Conservation (phyloP, 1,140 invertebrate genomes). For the Leptoteleia sp. region DNA sequence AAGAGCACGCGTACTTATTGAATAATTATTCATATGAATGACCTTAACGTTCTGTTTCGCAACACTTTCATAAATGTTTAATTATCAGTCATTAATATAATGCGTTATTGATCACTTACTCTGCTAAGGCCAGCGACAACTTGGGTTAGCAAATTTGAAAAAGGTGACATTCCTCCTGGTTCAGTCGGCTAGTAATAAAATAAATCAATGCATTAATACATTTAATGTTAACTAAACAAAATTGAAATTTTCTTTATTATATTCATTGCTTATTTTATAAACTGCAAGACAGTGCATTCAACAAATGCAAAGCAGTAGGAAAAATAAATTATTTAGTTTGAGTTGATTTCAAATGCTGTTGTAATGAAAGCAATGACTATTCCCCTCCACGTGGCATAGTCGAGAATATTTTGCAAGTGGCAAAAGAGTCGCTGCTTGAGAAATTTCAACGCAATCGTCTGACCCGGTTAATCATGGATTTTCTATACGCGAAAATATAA, state of each 20-base stretch:
- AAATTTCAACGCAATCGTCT: conserved; percentile 56
- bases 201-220: no score
- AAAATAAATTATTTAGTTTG: conserved; percentile 40
- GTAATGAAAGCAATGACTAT: conserved; percentile 37
- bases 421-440: conserved; percentile 43
- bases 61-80: conserved; percentile 8
- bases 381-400: conserved; percentile 9
- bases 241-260: no score
- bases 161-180: conserved; percentile 68
- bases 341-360: conserved; percentile 30
- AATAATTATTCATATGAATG: conserved; percentile 20
- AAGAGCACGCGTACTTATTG: conserved; percentile 1
- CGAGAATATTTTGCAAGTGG: conserved; percentile 57
- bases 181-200: conserved; percentile 70
- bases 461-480: conserved; percentile 49
- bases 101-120: conserved; percentile 67
- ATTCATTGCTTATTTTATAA: no score
- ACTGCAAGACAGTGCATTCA: no score
- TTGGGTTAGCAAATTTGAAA: conserved; percentile 71
- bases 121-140: conserved; percentile 72
- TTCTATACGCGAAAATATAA: conserved; percentile 46
- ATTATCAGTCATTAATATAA: conserved; percentile 22
- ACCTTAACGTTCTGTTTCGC: conserved; percentile 9
- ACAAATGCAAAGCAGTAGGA: no score
- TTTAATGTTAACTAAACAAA: no score